Percentiles rank a stretch among this genome's conserved stretches.
Evolutionary conservation across 30 jellyfish, hydroid and myxozoan species (phyloP).

Genomic region (Aurelia aurita): DNA sequence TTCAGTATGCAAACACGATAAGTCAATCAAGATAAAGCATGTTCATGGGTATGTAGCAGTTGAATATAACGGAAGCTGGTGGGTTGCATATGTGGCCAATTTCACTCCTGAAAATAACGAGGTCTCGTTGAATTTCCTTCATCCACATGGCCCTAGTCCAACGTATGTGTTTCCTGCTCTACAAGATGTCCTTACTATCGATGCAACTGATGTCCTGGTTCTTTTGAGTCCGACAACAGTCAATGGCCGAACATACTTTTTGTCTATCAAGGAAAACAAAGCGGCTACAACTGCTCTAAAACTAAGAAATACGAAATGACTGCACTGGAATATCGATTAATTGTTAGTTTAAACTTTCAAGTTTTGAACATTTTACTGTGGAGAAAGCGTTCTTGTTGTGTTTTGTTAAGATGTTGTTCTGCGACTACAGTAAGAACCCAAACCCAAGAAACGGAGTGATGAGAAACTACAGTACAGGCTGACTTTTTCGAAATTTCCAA

Average conservation of each 20-base stretch:
- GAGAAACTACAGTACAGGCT: no score
- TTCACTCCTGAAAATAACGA: neutral
- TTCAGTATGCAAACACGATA: neutral
- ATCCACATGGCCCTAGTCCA: slow-evolving; percentile 41
- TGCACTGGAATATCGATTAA: neutral
- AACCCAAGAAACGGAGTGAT: no score
- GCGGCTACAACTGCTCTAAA: neutral
- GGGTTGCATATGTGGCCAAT: slow-evolving; percentile 38
- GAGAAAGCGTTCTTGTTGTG: no score
- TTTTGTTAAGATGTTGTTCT: no score
- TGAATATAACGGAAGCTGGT: slow-evolving; percentile 31
- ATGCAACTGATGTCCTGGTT: slow-evolving; percentile 5
- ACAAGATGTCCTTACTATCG: neutral
- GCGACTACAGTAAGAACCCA: no score
- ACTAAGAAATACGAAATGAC: neutral
- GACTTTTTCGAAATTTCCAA: no score
- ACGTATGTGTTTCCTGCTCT: slow-evolving; percentile 14
- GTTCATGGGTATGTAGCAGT: slow-evolving; percentile 16
- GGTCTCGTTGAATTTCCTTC: slow-evolving; percentile 27
- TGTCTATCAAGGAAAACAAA: neutral
- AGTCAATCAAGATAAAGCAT: neutral
- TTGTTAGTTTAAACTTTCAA: neutral
- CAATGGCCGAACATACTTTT: slow-evolving; percentile 32
- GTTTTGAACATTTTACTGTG: no score
- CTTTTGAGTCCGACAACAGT: slow-evolving; percentile 2